These are phyloP conservation scores for Drosophila fulvimacula DNA, from an alignment of 2,888 invertebrate genomes.

Conservation along the genomic window DNA sequence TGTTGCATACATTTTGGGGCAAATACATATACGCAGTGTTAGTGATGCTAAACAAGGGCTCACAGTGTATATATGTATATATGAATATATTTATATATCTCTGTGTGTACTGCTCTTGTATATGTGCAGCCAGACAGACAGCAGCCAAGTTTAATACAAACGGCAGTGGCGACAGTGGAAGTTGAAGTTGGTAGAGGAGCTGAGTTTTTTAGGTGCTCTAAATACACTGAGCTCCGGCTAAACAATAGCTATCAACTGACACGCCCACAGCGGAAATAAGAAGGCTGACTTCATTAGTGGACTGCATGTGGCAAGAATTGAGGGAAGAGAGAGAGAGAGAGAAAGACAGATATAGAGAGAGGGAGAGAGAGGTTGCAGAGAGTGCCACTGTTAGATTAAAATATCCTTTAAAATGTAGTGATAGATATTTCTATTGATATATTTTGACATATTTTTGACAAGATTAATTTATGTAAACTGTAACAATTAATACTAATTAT, in stretches of 20 bases:
- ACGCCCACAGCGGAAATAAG: neutral
- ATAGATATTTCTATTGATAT: neutral
- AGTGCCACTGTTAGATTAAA: neutral
- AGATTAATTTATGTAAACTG: too few relatives aligned
- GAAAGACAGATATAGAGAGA: neutral
- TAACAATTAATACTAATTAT: too few relatives aligned
- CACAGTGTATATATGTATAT: neutral
- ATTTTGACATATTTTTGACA: too few relatives aligned
- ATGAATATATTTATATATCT: neutral
- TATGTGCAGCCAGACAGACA: slow-evolving; percentile 41
- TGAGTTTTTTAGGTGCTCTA: neutral
- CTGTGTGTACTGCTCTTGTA: slow-evolving; percentile 25
- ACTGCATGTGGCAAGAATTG: neutral
- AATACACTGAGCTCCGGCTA: neutral
- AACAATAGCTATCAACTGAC: slow-evolving; percentile 16
- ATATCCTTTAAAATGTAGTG: neutral
- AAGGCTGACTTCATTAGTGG: neutral
- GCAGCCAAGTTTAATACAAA: slow-evolving; percentile 14
- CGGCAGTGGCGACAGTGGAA: slow-evolving; percentile 12
- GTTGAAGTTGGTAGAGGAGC: neutral
- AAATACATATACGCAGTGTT: slow-evolving; percentile 9
- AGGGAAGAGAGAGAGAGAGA: neutral
- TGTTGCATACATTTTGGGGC: slow-evolving; percentile 60
- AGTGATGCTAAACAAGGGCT: slow-evolving; percentile 3
- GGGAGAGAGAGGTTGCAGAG: neutral